Conservation (phyloP, 2,888 invertebrate species). For the Synanthedon tipuliformis region DNA sequence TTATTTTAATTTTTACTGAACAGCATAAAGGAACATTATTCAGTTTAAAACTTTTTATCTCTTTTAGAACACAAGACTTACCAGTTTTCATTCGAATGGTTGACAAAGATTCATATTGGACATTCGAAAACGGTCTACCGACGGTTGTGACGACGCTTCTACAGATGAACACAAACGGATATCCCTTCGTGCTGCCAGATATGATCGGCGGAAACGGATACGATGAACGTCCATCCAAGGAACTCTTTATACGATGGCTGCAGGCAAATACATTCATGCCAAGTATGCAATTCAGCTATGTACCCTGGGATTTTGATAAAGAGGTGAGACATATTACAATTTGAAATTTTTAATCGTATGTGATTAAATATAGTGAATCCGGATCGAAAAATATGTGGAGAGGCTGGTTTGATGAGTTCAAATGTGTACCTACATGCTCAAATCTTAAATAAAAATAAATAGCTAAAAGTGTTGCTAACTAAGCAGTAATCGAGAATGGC, state of each 20-base stretch:
- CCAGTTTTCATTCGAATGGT: constrained; percentile 80
- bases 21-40: neutral
- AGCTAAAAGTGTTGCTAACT: too few species aligned
- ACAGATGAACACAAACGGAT: constrained; percentile 73
- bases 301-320: constrained; percentile 81
- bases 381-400: too few species aligned
- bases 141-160: constrained; percentile 79
- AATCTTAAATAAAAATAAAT: too few species aligned
- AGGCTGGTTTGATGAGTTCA: too few species aligned
- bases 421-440: too few species aligned
- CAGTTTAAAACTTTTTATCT: neutral
- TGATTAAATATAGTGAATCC: too few species aligned
- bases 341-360: too few species aligned
- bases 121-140: constrained; percentile 75
- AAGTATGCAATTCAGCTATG: constrained; percentile 80
- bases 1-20: too few species aligned
- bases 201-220: constrained; percentile 77
- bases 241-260: constrained; percentile 80
- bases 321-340: constrained; percentile 30
- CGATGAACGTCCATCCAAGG: constrained; percentile 62
- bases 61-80: constrained; percentile 72
- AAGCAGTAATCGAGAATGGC: too few species aligned
- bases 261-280: constrained; percentile 83
- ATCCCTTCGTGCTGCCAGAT: constrained; percentile 81
- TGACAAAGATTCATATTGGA: constrained; percentile 79